Evolutionary conservation across 2,888 invertebrate genomes (phyloP).

Genomic region (Drosophila ustulata): DNA sequence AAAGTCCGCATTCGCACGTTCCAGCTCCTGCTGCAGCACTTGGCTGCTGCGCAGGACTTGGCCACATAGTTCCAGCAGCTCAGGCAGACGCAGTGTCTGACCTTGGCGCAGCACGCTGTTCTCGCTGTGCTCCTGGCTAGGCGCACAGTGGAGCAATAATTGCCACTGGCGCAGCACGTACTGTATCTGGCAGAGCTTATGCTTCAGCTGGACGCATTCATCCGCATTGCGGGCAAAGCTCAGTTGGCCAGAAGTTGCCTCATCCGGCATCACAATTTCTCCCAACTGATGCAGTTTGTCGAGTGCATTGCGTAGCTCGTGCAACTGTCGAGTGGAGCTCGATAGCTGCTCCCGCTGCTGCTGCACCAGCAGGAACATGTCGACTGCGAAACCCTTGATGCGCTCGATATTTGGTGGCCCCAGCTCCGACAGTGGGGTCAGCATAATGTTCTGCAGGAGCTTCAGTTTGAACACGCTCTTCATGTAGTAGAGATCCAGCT

Average conservation of each 20-base stretch:
- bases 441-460: slow-evolving; percentile 82
- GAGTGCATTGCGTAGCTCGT: slow-evolving; percentile 86
- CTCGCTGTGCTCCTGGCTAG: slow-evolving; percentile 81
- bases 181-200: slow-evolving; percentile 73
- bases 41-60: slow-evolving; percentile 65
- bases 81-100: slow-evolving; percentile 45
- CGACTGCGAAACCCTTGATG: slow-evolving; percentile 93
- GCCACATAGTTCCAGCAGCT: slow-evolving; percentile 55
- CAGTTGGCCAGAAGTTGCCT: slow-evolving; percentile 31
- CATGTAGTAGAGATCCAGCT: slow-evolving; percentile 82
- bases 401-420: slow-evolving; percentile 93
- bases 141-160: slow-evolving; percentile 88
- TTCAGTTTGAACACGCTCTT: slow-evolving; percentile 84
- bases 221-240: slow-evolving; percentile 70
- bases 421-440: slow-evolving; percentile 91
- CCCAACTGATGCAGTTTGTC: slow-evolving; percentile 81
- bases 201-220: slow-evolving; percentile 63
- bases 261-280: slow-evolving; percentile 47
- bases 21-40: slow-evolving; percentile 64
- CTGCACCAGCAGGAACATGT: slow-evolving; percentile 90
- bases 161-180: slow-evolving; percentile 89
- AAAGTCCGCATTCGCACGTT: slow-evolving; percentile 75
- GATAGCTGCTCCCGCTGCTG: slow-evolving; percentile 88
- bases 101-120: slow-evolving; percentile 56
- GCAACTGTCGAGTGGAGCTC: slow-evolving; percentile 87